These are phyloP conservation scores for Percina caprodes DNA, from an alignment of 2,113 vertebrate genomes.

Conservation along the genomic window DNA sequence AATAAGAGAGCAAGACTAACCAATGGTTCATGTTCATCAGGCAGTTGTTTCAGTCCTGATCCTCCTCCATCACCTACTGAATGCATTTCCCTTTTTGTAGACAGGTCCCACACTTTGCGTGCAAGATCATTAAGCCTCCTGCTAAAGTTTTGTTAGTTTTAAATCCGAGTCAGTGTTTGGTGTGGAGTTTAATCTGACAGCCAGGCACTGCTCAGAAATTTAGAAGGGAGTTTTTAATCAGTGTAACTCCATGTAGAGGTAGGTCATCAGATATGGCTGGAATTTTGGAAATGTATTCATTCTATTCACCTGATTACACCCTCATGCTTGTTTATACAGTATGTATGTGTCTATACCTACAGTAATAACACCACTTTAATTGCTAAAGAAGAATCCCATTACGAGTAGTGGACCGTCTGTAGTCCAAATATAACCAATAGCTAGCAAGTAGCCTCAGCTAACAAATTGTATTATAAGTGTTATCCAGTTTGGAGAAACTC, in stretches of 20 bases:
- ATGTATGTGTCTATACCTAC: constrained; percentile 36
- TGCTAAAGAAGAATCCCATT: constrained; percentile 33
- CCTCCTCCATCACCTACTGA: constrained; percentile 26
- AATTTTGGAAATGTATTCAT: constrained; percentile 47
- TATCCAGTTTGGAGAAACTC: constrained; percentile 8
- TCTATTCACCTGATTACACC: constrained; percentile 43
- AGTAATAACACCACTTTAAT: constrained; percentile 26
- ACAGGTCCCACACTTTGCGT: neutral
- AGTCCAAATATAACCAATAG: constrained; percentile 42
- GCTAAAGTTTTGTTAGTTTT: constrained; percentile 29
- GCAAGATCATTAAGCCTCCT: constrained; percentile 17
- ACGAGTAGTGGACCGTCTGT: constrained; percentile 13
- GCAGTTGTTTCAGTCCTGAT: too few relatives aligned
- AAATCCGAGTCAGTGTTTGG: constrained; percentile 5
- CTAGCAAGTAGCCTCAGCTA: constrained; percentile 46
- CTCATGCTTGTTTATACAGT: constrained; percentile 46
- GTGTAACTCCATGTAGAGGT: constrained; percentile 21
- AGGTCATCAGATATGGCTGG: constrained; percentile 21
- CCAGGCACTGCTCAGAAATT: constrained; percentile 17
- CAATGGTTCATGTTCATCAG: too few relatives aligned
- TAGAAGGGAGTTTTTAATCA: constrained; percentile 8
- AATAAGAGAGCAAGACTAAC: too few relatives aligned
- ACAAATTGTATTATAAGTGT: constrained; percentile 18
- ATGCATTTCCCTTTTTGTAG: constrained; percentile 38
- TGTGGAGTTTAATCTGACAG: neutral